phyloP scores from a whole-genome alignment of 2,113 vertebrate species.

The Prietella phreatophila region DNA sequence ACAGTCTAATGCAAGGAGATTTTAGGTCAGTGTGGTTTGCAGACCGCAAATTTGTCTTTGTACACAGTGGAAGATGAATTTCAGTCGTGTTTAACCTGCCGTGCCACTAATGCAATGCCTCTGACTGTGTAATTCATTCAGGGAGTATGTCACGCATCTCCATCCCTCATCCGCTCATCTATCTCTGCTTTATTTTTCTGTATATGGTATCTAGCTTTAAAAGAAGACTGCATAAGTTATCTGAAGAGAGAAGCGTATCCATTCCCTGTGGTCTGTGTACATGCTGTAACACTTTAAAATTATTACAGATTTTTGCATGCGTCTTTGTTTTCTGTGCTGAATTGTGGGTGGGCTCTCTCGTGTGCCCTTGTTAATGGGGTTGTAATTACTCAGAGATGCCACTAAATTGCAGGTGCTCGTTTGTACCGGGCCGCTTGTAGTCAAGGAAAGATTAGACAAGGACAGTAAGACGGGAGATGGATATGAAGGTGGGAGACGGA shows the following conservation, averaged over 20 bases:
- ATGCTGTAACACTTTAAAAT: not conserved
- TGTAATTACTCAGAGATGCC: slow-evolving; percentile 53
- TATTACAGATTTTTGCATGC: slow-evolving; percentile 19
- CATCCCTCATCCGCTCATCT: not conserved
- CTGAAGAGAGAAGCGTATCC: not conserved
- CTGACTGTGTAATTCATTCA: slow-evolving; percentile 11
- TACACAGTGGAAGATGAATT: slow-evolving; percentile 11
- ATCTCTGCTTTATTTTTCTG: not conserved
- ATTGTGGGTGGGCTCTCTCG: slow-evolving; percentile 36
- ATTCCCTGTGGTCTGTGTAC: not conserved
- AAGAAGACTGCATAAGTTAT: not conserved
- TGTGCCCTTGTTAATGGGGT: slow-evolving; percentile 53
- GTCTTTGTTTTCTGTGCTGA: slow-evolving; percentile 13
- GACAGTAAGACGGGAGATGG: slow-evolving; percentile 41
- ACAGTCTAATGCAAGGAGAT: not conserved
- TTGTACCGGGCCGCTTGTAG: slow-evolving; percentile 45
- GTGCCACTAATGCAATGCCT: not conserved
- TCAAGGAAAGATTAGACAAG: slow-evolving; percentile 45
- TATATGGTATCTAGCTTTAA: not conserved
- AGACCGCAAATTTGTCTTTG: slow-evolving; percentile 10
- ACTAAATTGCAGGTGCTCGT: slow-evolving; percentile 52
- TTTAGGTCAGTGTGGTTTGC: slow-evolving; percentile 17
- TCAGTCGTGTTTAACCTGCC: not conserved
- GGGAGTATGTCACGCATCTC: not conserved
- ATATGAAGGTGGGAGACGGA: slow-evolving; percentile 20